phyloP scores from a whole-genome alignment of 2,797 vertebrate genomes.

The Gadopsis bispinosus region DNA sequence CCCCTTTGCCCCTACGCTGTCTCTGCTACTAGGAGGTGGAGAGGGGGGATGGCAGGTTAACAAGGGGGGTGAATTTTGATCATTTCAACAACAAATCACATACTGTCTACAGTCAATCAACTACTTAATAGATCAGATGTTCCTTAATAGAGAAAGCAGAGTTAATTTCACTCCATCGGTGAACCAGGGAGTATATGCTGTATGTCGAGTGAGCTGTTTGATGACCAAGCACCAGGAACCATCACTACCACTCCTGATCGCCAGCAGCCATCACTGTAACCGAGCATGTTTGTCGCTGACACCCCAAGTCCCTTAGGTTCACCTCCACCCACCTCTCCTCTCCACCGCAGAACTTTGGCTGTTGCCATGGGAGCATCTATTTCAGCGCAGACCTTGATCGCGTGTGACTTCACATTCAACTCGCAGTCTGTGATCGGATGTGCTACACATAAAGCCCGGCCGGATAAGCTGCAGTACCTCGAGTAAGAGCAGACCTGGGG shows the following conservation, averaged over 20 bases:
- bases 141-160: conserved; percentile 6
- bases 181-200: conserved; percentile 17
- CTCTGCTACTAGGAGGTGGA: too few species aligned
- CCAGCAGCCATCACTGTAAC: conserved; percentile 47
- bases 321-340: conserved; percentile 66
- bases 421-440: conserved; percentile 68
- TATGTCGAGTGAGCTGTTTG: conserved; percentile 41
- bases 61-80: too few species aligned
- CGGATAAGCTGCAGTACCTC: too few species aligned
- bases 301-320: conserved; percentile 63
- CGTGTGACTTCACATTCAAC: conserved; percentile 66
- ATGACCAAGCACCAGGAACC: conserved; percentile 54
- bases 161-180: background rate
- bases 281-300: conserved; percentile 55
- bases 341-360: conserved; percentile 47
- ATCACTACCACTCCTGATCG: conserved; percentile 47
- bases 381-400: conserved; percentile 69
- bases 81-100: too few species aligned
- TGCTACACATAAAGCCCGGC: conserved; percentile 49
- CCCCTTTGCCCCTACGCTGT: too few species aligned
- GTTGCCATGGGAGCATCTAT: conserved; percentile 72
- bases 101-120: background rate
- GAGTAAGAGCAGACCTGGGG: too few species aligned
- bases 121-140: background rate
- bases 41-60: too few species aligned